Percentiles rank a stretch among this genome's conserved stretches.
Conservation (phyloP, 2,888 invertebrate species). For the Sphaeridia pumilis region DNA sequence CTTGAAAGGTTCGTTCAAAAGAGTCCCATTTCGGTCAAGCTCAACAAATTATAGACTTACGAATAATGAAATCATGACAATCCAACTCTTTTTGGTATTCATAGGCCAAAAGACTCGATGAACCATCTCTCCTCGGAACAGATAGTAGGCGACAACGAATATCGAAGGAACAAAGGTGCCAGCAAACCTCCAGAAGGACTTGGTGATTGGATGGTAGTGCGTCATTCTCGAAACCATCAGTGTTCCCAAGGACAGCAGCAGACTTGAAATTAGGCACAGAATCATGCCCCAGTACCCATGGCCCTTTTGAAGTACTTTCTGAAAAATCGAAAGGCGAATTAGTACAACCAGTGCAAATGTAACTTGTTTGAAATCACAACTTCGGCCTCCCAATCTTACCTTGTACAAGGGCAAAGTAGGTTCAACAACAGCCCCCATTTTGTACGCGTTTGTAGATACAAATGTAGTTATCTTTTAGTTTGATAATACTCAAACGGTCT, state of each 20-base stretch:
- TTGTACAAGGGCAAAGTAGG: neutral
- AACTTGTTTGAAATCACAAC: neutral
- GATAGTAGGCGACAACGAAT: conserved; percentile 26
- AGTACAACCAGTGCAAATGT: neutral
- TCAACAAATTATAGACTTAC: conserved; percentile 18
- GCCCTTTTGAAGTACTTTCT: conserved; percentile 4
- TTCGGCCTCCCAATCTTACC: neutral
- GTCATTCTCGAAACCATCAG: conserved; percentile 30
- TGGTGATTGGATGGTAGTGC: conserved; percentile 31
- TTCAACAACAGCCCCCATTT: neutral
- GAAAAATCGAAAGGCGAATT: neutral
- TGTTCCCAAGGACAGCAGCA: conserved; percentile 27
- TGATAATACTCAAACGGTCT: too few species aligned
- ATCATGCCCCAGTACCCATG: conserved; percentile 25
- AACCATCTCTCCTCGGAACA: conserved; percentile 21
- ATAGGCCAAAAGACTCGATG: conserved; percentile 29
- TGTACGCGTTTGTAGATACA: too few species aligned
- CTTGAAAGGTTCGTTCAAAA: neutral
- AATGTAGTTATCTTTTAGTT: too few species aligned
- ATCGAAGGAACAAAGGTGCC: conserved; percentile 30
- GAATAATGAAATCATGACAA: conserved; percentile 24
- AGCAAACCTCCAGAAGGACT: conserved; percentile 17
- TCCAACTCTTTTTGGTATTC: conserved; percentile 17
- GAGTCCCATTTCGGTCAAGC: too few species aligned
- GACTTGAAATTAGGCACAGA: conserved; percentile 29